phyloP scores from a whole-genome alignment of 2,797 vertebrate genomes.

The Limosa lapponica region DNA sequence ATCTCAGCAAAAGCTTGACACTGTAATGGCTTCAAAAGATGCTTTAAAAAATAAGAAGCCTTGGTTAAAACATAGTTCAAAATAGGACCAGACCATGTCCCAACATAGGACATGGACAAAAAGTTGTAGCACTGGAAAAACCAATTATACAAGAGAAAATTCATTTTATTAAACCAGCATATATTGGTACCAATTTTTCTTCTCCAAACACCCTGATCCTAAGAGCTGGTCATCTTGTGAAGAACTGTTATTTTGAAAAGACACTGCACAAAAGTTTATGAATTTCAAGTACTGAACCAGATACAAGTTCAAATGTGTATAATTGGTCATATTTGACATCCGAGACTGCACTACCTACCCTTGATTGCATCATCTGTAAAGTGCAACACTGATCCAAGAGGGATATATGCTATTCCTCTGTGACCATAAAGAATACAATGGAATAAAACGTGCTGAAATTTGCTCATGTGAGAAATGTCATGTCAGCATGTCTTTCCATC shows the following conservation, averaged over 20 bases:
- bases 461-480: neutral
- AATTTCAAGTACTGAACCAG: neutral
- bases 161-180: neutral
- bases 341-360: neutral
- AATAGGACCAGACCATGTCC: rapidly evolving
- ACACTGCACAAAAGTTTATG: neutral
- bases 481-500: neutral
- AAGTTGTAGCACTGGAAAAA: neutral
- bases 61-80: neutral
- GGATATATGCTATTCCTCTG: neutral
- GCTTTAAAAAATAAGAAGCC: neutral
- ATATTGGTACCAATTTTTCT: neutral
- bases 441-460: neutral
- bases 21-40: neutral
- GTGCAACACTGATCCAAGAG: neutral
- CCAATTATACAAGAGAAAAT: neutral
- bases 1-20: neutral
- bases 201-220: neutral
- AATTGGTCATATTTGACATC: neutral
- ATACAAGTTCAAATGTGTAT: neutral
- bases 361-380: neutral
- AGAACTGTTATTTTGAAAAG: neutral
- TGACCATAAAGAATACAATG: neutral
- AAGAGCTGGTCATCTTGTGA: neutral
- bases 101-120: neutral